phyloP scores from a whole-genome alignment of 2,113 vertebrate species.

The Brachypodius melanocephalos region DNA sequence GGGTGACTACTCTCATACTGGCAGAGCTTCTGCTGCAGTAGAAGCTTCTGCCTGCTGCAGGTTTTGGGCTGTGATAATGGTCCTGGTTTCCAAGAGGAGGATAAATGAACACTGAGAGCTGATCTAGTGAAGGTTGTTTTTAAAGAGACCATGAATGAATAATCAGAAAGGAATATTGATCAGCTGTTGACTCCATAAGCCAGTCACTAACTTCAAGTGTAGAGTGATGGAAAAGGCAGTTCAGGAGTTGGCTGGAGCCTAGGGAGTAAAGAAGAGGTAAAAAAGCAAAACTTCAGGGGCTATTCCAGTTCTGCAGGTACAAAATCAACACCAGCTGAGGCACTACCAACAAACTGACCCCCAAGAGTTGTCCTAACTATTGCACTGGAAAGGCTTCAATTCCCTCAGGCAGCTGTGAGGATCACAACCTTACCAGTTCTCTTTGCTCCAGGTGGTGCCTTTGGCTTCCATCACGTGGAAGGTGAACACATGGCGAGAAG shows the following conservation, averaged over 20 bases:
- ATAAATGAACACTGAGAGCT: neutral
- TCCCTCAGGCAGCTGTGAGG: neutral
- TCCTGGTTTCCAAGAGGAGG: neutral
- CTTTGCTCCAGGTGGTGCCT: conserved; percentile 84
- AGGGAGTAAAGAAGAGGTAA: neutral
- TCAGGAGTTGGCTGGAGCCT: conserved; percentile 92
- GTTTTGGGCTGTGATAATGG: neutral
- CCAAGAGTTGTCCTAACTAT: neutral
- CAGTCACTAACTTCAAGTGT: conserved; percentile 59
- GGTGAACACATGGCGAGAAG: conserved; percentile 86
- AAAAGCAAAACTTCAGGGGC: neutral
- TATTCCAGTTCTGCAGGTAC: neutral
- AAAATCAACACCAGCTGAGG: neutral
- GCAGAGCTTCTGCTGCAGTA: neutral
- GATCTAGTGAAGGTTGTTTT: neutral
- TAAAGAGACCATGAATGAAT: neutral
- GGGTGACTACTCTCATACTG: neutral
- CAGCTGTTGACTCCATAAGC: neutral
- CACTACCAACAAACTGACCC: neutral
- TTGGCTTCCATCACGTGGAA: conserved; percentile 93
- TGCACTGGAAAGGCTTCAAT: accelerated
- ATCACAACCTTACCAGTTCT: conserved; percentile 84
- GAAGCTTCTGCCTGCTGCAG: neutral
- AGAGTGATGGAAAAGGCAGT: conserved; percentile 86
- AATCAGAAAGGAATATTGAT: neutral